Evolutionary conservation across 2,797 vertebrate species (phyloP), one percentile per base, ranked within the genome.

Genomic region (Sciurus vulgaris): DNA sequence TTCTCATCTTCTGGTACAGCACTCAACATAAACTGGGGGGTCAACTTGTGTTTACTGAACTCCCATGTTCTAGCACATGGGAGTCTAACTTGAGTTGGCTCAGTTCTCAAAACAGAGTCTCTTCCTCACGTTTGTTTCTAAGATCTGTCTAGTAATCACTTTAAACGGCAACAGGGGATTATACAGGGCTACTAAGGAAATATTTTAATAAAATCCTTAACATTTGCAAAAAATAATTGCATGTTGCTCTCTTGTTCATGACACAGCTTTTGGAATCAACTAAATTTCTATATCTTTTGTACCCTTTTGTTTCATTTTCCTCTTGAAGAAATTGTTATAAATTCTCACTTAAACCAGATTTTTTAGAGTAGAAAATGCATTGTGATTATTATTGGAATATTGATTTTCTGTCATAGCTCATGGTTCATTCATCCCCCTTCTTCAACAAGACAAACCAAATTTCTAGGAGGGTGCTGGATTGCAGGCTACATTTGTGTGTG

Each of bases 121-220:
- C 15, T 70, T 89, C 1, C 13, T 94, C 28, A 67, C 5, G 2
- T 49, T 76, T 15, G 8, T 77, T 96, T 41, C n/a, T n/a, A 44
- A 79, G 38, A 51, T 81, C 35, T 85, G 54, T 70, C 44, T 35
- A 5, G 30, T 11, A 54, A 44, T 77, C 79, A 95, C 35, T 78
- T 84, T 44, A 89, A 73, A 83, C 30, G 86, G 54, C 26, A 73
- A 51, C 20, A 59, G 6, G 12, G 24, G 89, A 93, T 73, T 92
- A 74, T 17, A 44, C 30, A 56, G 65, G 24, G 14, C 79, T 91
- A 92, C 61, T 72, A 77, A 54, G 87, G 72, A 96, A 63, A 96
- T 73, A 1, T 93, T 93, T 83, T 86, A 49, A 85, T 72, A 89
- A 94, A 96, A 92, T 30, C 77, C 89, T 95, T 97, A 79, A 89